Conservation (phyloP, 2,797 vertebrate species). For the Cygnus olor region DNA sequence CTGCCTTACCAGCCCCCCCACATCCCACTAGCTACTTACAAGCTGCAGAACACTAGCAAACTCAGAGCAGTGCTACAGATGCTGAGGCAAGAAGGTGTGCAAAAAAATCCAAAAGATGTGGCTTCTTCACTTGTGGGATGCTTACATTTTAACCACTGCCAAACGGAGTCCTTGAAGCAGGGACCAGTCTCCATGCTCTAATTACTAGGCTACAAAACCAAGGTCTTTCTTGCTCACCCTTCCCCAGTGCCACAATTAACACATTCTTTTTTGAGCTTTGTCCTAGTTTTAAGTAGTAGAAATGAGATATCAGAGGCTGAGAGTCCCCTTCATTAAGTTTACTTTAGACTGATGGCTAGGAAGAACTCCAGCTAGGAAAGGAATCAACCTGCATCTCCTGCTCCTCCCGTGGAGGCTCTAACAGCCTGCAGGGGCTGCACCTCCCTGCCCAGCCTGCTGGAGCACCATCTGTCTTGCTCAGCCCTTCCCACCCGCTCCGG, state of each 20-base stretch:
- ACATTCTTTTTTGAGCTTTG: neutral
- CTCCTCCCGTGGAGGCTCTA: neutral
- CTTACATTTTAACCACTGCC: neutral
- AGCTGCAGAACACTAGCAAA: neutral
- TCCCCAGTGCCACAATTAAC: neutral
- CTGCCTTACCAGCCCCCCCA: neutral
- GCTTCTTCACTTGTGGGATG: neutral
- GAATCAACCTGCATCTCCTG: neutral
- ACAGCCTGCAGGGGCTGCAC: neutral
- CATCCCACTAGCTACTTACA: neutral
- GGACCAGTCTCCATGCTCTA: neutral
- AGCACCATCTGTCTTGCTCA: neutral
- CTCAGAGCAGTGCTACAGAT: neutral
- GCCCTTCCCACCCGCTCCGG: rapidly evolving
- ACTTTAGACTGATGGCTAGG: neutral
- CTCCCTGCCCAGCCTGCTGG: neutral
- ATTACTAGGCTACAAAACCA: neutral
- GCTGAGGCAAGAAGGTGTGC: neutral
- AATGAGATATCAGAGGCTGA: neutral
- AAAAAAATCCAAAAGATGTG: neutral
- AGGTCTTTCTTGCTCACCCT: neutral
- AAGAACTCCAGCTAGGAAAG: neutral
- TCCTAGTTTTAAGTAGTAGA: neutral
- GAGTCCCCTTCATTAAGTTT: neutral
- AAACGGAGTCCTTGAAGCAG: neutral